Percentiles rank a stretch among this genome's conserved stretches.
Conservation (phyloP, 2,888 invertebrate genomes). For the Chrysina gloriosa region DNA sequence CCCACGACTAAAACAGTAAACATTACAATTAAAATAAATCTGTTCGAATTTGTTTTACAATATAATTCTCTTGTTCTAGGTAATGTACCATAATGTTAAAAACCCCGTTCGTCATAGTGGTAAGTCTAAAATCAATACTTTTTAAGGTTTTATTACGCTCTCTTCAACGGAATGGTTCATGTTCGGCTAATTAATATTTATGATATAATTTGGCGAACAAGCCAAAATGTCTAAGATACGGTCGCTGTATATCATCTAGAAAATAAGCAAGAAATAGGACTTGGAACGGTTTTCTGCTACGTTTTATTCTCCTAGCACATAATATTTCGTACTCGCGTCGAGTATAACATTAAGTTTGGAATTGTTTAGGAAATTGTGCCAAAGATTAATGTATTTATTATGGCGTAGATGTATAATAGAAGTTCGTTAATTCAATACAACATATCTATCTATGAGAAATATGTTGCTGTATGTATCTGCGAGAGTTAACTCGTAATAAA, state of each 20-base stretch:
- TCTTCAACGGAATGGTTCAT: background rate
- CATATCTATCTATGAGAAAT: background rate
- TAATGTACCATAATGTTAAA: background rate
- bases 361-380: conserved; percentile 29
- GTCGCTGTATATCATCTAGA: conserved; percentile 8
- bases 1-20: too few species aligned
- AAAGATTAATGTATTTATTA: conserved; percentile 13
- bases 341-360: conserved; percentile 10
- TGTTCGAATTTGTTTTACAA: background rate
- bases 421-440: background rate
- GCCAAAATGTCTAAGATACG: background rate
- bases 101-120: background rate
- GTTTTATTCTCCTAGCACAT: conserved; percentile 10
- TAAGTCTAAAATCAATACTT: conserved; percentile 11
- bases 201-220: conserved; percentile 27
- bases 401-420: background rate
- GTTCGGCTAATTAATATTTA: conserved; percentile 9
- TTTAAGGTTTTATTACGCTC: background rate
- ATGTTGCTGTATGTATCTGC: background rate
- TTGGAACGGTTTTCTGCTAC: background rate
- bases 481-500: too few species aligned
- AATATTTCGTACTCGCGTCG: conserved; percentile 17
- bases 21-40: too few species aligned
- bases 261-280: conserved; percentile 5
- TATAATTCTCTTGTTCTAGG: conserved; percentile 16